Conservation (phyloP, 1,140 invertebrate species). For the Drosophila arawakana region DNA sequence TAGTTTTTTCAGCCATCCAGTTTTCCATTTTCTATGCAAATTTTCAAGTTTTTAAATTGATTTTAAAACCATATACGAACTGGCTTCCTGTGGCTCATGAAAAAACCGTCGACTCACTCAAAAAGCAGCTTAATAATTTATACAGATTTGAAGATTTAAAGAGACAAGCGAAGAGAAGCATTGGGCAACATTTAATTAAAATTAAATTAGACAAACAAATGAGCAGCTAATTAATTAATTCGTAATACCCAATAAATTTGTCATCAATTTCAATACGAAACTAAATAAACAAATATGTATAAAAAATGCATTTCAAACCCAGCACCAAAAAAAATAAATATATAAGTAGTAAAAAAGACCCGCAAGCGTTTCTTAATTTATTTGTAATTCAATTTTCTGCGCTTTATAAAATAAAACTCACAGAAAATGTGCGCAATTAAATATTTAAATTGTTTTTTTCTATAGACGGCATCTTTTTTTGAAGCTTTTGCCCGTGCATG, state of each 20-base stretch:
- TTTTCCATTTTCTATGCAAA: conserved; percentile 54
- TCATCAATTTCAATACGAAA: conserved; percentile 67
- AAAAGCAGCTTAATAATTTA: conserved; percentile 30
- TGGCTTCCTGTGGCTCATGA: conserved; percentile 16
- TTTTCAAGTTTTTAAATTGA: conserved; percentile 51
- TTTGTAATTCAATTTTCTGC: conserved; percentile 46
- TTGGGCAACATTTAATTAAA: conserved; percentile 61
- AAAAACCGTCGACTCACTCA: conserved; percentile 3
- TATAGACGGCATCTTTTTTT: conserved; percentile 33
- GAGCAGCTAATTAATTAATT: conserved; percentile 73
- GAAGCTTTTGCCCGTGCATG: conserved; percentile 28
- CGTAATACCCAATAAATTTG: conserved; percentile 67
- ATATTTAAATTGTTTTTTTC: conserved; percentile 46
- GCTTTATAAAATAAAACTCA: conserved; percentile 33
- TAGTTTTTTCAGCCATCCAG: conserved; percentile 22
- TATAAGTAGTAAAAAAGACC: neutral
- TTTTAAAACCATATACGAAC: conserved; percentile 25
- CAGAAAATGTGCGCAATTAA: conserved; percentile 44
- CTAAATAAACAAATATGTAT: conserved; percentile 23
- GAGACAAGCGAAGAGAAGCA: neutral
- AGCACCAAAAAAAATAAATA: neutral
- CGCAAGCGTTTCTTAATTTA: conserved; percentile 41
- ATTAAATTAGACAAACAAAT: conserved; percentile 66
- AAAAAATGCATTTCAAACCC: conserved; percentile 24
- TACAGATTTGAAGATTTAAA: conserved; percentile 26